A percentile compares a stretch with the other conserved stretches of the same genome.
These are phyloP conservation scores for Drosophila diplacantha DNA, from an alignment of 2,888 invertebrate species.

Conservation along the genomic window DNA sequence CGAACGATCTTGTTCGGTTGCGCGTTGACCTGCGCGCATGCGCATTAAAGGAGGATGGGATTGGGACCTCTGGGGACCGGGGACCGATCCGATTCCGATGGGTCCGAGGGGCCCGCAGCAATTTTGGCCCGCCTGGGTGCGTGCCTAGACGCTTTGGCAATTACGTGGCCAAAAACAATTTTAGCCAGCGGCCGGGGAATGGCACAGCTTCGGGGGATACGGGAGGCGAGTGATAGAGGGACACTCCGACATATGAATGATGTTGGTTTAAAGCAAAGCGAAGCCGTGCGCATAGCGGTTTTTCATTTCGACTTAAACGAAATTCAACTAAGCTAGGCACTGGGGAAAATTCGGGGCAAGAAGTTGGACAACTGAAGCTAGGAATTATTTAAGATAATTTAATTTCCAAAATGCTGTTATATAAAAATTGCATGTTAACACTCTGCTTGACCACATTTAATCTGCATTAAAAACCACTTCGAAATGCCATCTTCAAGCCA, in stretches of 20 bases:
- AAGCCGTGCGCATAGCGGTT: slow-evolving; percentile 54
- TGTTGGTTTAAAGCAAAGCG: slow-evolving; percentile 51
- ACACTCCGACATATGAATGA: slow-evolving; percentile 70
- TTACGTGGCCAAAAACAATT: slow-evolving; percentile 70
- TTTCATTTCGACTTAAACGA: slow-evolving; percentile 38
- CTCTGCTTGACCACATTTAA: too few species aligned
- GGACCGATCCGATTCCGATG: slow-evolving; percentile 16
- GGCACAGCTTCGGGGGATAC: neutral
- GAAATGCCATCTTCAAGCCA: neutral
- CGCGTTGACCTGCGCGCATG: slow-evolving; percentile 71
- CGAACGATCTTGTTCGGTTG: slow-evolving; percentile 69
- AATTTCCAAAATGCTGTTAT: too few species aligned
- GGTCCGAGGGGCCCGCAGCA: slow-evolving; percentile 39
- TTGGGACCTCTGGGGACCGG: slow-evolving; percentile 24
- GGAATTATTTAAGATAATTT: too few species aligned
- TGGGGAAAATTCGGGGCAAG: neutral
- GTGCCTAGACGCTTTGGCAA: slow-evolving; percentile 71
- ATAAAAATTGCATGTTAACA: neutral
- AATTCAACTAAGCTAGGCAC: slow-evolving; percentile 15
- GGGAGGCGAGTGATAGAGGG: slow-evolving; percentile 44
- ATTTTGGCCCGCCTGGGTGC: slow-evolving; percentile 61
- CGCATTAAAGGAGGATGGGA: slow-evolving; percentile 68
- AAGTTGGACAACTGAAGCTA: neutral
- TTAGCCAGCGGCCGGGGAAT: slow-evolving; percentile 31
- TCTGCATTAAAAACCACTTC: neutral